Evolutionary conservation across 1,140 invertebrate species (phyloP).

Genomic region (Sycobia sp.): DNA sequence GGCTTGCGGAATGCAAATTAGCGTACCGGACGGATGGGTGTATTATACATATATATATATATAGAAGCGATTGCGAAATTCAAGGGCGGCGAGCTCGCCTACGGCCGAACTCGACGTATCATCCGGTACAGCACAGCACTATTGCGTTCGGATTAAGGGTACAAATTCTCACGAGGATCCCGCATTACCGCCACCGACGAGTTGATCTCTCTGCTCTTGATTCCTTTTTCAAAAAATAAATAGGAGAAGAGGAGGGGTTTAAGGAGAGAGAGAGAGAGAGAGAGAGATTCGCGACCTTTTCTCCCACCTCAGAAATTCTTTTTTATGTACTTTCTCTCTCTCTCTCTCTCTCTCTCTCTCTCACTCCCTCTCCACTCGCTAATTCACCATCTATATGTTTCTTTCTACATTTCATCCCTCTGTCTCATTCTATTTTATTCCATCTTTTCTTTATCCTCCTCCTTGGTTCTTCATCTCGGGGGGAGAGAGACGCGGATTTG

Average conservation of each 20-base stretch:
- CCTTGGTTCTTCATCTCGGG: slow-evolving; percentile 20
- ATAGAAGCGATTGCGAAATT: slow-evolving; percentile 6
- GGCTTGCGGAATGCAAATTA: no score
- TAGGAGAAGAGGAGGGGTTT: no score
- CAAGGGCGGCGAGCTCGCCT: slow-evolving; percentile 17
- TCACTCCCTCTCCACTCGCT: no score
- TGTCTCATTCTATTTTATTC: no score
- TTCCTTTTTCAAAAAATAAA: slow-evolving; percentile 32
- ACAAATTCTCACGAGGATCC: slow-evolving; percentile 36
- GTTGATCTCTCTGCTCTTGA: slow-evolving; percentile 28
- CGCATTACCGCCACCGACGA: slow-evolving; percentile 33
- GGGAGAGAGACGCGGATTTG: slow-evolving; percentile 22
- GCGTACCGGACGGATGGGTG: no score
- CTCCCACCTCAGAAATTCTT: not conserved
- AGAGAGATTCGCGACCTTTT: slow-evolving; percentile 6
- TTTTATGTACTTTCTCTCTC: not conserved
- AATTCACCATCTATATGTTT: no score
- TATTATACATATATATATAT: no score
- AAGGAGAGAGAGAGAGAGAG: not conserved
- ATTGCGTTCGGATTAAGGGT: slow-evolving; percentile 29
- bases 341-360: not conserved
- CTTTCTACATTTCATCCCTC: not conserved
- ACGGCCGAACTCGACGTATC: not conserved
- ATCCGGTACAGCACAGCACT: slow-evolving; percentile 7
- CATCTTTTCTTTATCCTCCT: not conserved